Percentiles rank a stretch among this genome's conserved stretches.
Conservation (phyloP, 2,888 invertebrate species). For the Parnassius glacialis region DNA sequence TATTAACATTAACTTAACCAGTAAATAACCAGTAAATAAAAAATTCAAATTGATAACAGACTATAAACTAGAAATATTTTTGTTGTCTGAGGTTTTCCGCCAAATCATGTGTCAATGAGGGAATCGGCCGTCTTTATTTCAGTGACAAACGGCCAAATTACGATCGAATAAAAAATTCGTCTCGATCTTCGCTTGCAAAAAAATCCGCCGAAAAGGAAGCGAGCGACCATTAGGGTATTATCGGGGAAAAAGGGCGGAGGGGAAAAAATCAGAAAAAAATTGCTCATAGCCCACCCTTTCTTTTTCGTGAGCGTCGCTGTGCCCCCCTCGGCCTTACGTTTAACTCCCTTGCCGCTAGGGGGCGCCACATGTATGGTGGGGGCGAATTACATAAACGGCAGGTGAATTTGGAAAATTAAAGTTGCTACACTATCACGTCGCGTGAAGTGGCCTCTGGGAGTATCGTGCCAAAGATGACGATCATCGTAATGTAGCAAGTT, state of each 20-base stretch:
- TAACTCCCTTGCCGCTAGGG: constrained; percentile 58
- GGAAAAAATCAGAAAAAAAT: constrained; percentile 77
- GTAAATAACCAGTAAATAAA: no score
- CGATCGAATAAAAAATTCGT: constrained; percentile 72
- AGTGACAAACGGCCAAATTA: constrained; percentile 72
- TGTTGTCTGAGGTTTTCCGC: no score
- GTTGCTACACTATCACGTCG: constrained; percentile 53
- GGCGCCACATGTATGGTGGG: constrained; percentile 61
- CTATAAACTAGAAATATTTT: no score
- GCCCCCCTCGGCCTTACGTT: constrained; percentile 65
- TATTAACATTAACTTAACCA: no score
- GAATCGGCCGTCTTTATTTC: constrained; percentile 42
- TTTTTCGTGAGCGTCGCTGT: constrained; percentile 73
- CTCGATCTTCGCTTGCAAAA: constrained; percentile 70
- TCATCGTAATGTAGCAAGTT: constrained; percentile 49
- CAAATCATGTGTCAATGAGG: not conserved
- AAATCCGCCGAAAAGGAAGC: constrained; percentile 77
- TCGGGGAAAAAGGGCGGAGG: constrained; percentile 69
- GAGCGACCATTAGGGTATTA: constrained; percentile 80
- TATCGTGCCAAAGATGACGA: constrained; percentile 13
- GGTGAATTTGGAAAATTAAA: constrained; percentile 80
- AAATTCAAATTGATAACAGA: no score
- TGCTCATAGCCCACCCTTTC: constrained; percentile 75
- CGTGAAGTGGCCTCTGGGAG: constrained; percentile 39
- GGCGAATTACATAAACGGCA: constrained; percentile 73